Base-by-base conservation (phyloP, 2,888 invertebrate genomes). In the Aphodius sticticus region DNA sequence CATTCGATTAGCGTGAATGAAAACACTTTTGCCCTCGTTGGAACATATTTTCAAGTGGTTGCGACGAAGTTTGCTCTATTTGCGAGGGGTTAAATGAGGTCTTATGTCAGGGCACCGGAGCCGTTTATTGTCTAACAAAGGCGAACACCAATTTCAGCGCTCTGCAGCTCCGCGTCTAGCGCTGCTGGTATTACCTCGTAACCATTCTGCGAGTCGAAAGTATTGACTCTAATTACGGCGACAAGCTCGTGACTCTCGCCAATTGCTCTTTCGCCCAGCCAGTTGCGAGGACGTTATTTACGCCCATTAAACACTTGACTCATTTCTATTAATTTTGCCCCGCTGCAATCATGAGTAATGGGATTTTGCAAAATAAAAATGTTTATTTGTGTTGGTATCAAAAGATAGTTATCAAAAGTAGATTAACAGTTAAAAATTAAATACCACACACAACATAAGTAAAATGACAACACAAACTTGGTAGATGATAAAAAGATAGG, bases 1-100 rank as follows among this genome's bases (percentile, higher is more conserved):
- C 53, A 53, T 53, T 53, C 53, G 53, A 53, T 53, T 53, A 53
- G 53, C 53, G 53, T 53, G 53, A 53, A 53, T 53, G 53, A 53
- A 53, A 53, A 53, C 53, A 53, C 53, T 53, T 53, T 53, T 53
- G 53, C 53, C 53, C 53, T 53, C 53, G 53, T 53, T 12, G 53
- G 53, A 53, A 53, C 53, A 53, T 53, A 53, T 53, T 53, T 53
- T 53, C 53, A 53, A 53, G 53, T 53, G 53, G 53, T 53, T 53
- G 53, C 53, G 53, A 53, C 53, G 53, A 12, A 53, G 53, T 53
- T 53, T 53, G 53, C 53, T 53, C 53, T 53, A 53, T 53, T 53
- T 53, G 9, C 12, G 53, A 53, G 53, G 53, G 53, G 53, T 53
- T 53, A 53, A 53, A 53, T 53, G 53, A 53, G 53, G 53, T 53